These are phyloP conservation scores for Rhinoptilus africanus DNA, from an alignment of 2,113 vertebrate genomes.

Conservation along the genomic window DNA sequence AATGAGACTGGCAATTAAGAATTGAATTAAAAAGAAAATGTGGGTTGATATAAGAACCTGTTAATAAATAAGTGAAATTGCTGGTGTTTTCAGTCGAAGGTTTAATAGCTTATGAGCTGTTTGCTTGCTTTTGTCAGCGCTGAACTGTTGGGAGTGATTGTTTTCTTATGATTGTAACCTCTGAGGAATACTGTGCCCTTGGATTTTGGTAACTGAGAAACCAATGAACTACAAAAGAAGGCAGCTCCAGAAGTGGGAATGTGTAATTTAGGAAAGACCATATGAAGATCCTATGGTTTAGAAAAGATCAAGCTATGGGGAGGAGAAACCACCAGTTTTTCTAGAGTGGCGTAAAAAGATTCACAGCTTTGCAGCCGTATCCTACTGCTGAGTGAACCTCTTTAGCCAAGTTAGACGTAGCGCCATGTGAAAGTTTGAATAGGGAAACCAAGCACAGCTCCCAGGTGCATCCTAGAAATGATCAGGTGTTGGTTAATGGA, in stretches of 20 bases:
- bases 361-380: background rate
- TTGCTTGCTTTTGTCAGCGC: background rate
- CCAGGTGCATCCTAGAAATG: background rate
- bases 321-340: background rate
- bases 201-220: conserved; percentile 7
- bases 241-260: background rate
- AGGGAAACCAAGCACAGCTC: background rate
- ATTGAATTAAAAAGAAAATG: background rate
- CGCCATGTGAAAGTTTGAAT: background rate
- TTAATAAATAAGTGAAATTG: conserved; percentile 7
- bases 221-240: background rate
- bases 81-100: background rate
- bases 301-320: background rate
- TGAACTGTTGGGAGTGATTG: background rate
- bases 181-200: background rate
- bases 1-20: background rate
- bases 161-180: background rate
- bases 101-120: background rate
- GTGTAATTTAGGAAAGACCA: background rate
- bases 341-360: background rate
- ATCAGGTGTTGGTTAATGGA: background rate
- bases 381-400: background rate
- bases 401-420: background rate
- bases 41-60: background rate
- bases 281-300: background rate